Conservation (phyloP, 2,888 invertebrate species). For the Pyrocoelia pectoralis region DNA sequence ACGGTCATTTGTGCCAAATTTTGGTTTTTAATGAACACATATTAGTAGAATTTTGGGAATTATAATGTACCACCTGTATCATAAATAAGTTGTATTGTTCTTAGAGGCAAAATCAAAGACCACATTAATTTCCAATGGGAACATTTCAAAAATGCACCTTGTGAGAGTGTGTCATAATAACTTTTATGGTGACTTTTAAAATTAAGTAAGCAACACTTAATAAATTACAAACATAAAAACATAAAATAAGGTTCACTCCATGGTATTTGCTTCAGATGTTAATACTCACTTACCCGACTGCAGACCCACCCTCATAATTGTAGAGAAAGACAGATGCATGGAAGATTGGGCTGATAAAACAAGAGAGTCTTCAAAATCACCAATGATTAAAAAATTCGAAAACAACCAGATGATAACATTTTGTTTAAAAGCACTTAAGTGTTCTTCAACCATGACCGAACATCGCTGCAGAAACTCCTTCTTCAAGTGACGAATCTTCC, state of each 20-base stretch:
- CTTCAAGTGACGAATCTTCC: neutral
- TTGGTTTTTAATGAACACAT: too few relatives aligned
- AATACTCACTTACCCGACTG: constrained; percentile 45
- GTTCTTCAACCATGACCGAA: neutral
- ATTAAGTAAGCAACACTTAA: too few relatives aligned
- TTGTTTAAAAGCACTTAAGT: constrained; percentile 15
- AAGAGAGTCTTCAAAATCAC: constrained; percentile 35
- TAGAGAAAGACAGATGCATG: constrained; percentile 47
- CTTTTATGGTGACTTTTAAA: too few relatives aligned
- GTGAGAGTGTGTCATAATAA: too few relatives aligned
- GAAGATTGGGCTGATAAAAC: constrained; percentile 61
- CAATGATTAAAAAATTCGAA: constrained; percentile 24
- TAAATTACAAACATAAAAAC: neutral
- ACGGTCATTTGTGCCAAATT: too few relatives aligned
- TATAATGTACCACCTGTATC: too few relatives aligned
- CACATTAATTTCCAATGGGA: too few relatives aligned
- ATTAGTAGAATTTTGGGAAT: too few relatives aligned
- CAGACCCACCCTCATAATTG: constrained; percentile 45
- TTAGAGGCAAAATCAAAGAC: too few relatives aligned
- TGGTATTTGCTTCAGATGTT: neutral
- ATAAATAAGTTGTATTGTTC: too few relatives aligned
- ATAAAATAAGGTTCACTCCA: neutral
- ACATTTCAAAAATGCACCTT: too few relatives aligned
- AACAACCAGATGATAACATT: constrained; percentile 18
- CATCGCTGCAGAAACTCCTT: neutral